Evolutionary conservation across 2,113 vertebrate genomes (phyloP).

Genomic region (Meleagris gallopavo): DNA sequence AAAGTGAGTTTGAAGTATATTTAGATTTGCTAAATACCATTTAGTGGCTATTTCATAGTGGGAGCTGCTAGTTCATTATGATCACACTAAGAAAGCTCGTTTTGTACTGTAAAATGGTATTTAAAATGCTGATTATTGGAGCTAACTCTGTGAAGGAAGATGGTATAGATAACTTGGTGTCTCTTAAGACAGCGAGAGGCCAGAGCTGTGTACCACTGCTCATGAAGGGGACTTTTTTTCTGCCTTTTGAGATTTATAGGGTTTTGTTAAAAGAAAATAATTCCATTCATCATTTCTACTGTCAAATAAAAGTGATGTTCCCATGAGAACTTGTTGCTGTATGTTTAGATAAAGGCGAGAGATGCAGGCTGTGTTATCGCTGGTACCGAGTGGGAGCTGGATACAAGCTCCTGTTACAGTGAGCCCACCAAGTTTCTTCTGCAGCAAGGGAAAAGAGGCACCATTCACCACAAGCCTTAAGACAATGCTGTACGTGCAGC

Average conservation of each 20-base stretch:
- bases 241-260: neutral
- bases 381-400: neutral
- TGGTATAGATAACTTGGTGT: rapidly evolving
- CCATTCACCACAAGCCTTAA: neutral
- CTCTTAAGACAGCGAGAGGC: neutral
- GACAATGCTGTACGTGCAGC: neutral
- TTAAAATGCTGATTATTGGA: neutral
- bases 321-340: neutral
- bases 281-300: neutral
- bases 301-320: neutral
- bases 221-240: rapidly evolving
- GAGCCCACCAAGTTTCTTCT: neutral
- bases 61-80: neutral
- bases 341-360: neutral
- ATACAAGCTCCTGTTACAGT: rapidly evolving
- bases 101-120: neutral
- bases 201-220: neutral
- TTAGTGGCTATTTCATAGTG: neutral
- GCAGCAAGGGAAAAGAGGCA: neutral
- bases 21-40: neutral
- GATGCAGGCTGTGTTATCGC: rapidly evolving
- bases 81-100: neutral
- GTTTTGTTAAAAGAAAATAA: neutral
- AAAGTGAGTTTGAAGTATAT: neutral
- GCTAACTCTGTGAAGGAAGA: neutral